Percentiles rank a stretch among this genome's conserved stretches.
phyloP scores from a whole-genome alignment of 1,140 invertebrate genomes.

The Diorhabda sublineata region DNA sequence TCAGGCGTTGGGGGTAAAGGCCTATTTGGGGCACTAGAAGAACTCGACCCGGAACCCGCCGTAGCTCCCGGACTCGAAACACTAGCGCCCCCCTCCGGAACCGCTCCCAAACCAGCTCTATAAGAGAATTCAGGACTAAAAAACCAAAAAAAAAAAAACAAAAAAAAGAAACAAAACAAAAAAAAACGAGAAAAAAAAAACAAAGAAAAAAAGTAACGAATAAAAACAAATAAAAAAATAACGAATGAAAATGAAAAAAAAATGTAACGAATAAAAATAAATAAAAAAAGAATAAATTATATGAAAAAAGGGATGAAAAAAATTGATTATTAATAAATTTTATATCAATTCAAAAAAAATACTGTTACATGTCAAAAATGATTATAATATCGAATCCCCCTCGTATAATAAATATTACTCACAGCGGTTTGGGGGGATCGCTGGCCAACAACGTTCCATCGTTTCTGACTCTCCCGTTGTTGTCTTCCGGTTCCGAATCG shows the following conservation, averaged over 20 bases:
- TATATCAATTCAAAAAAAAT: too few relatives aligned
- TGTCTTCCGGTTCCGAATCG: constrained; percentile 64
- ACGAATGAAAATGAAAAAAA: too few relatives aligned
- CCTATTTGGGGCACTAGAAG: constrained; percentile 77
- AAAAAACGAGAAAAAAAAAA: not conserved
- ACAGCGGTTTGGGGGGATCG: constrained; percentile 94
- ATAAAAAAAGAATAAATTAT: too few relatives aligned
- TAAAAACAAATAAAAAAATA: too few relatives aligned
- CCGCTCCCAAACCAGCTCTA: constrained; percentile 65
- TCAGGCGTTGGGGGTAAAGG: constrained; percentile 91
- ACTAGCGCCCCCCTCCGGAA: constrained; percentile 49
- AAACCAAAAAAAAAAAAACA: constrained; percentile 46
- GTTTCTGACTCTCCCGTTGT: constrained; percentile 66
- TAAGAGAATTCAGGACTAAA: constrained; percentile 81
- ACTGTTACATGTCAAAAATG: too few relatives aligned
- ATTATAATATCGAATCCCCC: too few relatives aligned
- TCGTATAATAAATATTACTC: constrained; percentile 51
- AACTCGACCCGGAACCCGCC: constrained; percentile 54
- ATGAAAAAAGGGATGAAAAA: too few relatives aligned
- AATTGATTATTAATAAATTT: too few relatives aligned
- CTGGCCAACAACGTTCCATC: constrained; percentile 93
- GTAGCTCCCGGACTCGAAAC: constrained; percentile 49
- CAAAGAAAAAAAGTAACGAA: too few relatives aligned
- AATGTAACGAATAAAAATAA: too few relatives aligned
- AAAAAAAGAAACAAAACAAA: constrained; percentile 11